A percentile compares a stretch with the other conserved stretches of the same genome.
Conservation (phyloP, 1,140 invertebrate species). For the Lordiphosa mommai region DNA sequence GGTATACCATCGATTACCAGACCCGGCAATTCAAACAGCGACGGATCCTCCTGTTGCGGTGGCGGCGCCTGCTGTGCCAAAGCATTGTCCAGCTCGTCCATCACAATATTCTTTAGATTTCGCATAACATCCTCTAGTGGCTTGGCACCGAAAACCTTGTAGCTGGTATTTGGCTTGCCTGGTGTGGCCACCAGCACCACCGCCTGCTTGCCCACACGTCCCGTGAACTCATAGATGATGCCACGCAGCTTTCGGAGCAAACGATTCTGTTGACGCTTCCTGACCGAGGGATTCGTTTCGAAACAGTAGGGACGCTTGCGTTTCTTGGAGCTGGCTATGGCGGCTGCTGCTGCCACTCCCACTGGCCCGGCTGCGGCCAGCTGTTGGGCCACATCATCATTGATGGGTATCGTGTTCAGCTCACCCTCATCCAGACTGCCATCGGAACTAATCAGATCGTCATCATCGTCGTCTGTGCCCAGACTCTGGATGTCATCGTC, state of each 20-base stretch:
- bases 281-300: constrained; percentile 98
- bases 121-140: constrained; percentile 97
- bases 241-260: constrained; percentile 93
- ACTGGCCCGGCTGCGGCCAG: constrained; percentile 97
- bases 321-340: constrained; percentile 97
- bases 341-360: constrained; percentile 97
- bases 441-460: constrained; percentile 86
- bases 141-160: constrained; percentile 98
- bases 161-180: constrained; percentile 96
- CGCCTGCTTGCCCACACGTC: constrained; percentile 97
- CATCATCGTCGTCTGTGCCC: constrained; percentile 89
- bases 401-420: constrained; percentile 89
- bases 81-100: constrained; percentile 96
- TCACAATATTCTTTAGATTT: constrained; percentile 93
- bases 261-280: constrained; percentile 97
- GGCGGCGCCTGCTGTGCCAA: constrained; percentile 96
- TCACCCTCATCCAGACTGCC: constrained; percentile 88
- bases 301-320: constrained; percentile 97
- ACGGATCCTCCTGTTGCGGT: constrained; percentile 93
- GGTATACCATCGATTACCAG: constrained; percentile 98
- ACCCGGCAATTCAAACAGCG: constrained; percentile 96
- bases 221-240: constrained; percentile 98
- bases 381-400: constrained; percentile 96
- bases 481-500: constrained; percentile 84
- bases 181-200: constrained; percentile 97